A percentile compares a stretch with the other conserved stretches of the same genome.
phyloP scores from a whole-genome alignment of 2,797 vertebrate genomes.

The Eulemur coronatus region DNA sequence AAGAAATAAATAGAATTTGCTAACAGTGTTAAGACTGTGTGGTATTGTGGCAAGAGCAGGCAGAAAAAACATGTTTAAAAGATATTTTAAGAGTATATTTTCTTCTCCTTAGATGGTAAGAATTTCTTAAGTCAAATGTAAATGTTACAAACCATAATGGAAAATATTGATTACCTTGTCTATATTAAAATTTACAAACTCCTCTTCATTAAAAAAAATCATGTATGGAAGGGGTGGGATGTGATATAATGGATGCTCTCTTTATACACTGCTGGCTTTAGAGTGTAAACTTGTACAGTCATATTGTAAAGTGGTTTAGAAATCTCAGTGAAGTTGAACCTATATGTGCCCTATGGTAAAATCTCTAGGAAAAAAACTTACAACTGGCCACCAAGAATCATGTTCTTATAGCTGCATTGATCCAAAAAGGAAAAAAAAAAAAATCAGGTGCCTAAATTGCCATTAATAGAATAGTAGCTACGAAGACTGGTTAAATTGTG shows the following conservation, averaged over 20 bases:
- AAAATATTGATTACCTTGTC: background rate
- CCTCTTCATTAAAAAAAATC: background rate
- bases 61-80: background rate
- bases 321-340: background rate
- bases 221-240: background rate
- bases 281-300: background rate
- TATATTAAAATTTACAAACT: background rate
- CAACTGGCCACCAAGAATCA: background rate
- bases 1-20: background rate
- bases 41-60: background rate
- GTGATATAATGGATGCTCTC: background rate
- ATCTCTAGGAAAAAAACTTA: background rate
- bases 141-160: background rate
- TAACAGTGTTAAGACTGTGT: background rate
- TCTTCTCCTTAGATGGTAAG: background rate
- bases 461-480: background rate
- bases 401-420: background rate
- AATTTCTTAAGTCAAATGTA: slow-evolving; percentile 35
- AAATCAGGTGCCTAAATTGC: background rate
- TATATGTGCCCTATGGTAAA: background rate
- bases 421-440: background rate
- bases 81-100: background rate
- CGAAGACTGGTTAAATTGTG: background rate
- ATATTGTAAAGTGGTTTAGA: background rate
- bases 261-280: background rate